Base-by-base conservation (phyloP, 2,113 vertebrate species). In the Accipiter virgatus region DNA sequence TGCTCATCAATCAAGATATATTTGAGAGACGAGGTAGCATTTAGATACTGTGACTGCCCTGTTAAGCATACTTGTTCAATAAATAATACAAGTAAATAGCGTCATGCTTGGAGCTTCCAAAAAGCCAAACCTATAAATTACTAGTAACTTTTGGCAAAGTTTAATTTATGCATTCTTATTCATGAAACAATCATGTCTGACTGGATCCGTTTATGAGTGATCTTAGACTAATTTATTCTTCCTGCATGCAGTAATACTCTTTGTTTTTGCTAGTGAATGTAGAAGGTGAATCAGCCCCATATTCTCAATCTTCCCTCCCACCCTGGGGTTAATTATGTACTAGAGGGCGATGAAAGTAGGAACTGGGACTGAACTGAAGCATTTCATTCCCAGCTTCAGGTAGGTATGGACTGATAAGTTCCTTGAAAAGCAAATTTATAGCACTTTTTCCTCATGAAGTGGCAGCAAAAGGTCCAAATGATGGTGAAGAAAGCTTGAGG, bases 81-180 rank as follows among this genome's bases (percentile, higher is more conserved):
- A 79, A 96, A 95, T n/a, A 68, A 13, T n/a, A 15, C 29, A 84
- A 88, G 43, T 86, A 94, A 53, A 72, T 58, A 73, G 7, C 6
- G 0, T 65, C 2, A 5, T 85, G 66, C 81, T 83, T 88, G 72
- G 59, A 88, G 59, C 90, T 77, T 82, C 74, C 58, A 85, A 80
- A 95, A 95, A 89, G 38, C 38, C 81, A 45, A 58, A 95, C 62
- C 91, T 89, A 85, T 96, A 66, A 94, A 91, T 95, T 97, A 84
- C 70, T 63, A 8, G 58, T 74, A 85, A 95, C 68, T 66, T 95
- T 89, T 94, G 78, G 32, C 47, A 81, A 78, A 81, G 70, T 75
- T 87, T 89, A 85, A 93, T 91, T 91, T 95, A 87, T 91, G 55
- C 58, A 53, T 84, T 71, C 34, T 22, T 61, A 81, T 95, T 96